Evolutionary conservation across 2,797 vertebrate species (phyloP).

Genomic region (Knipowitschia caucasica): DNA sequence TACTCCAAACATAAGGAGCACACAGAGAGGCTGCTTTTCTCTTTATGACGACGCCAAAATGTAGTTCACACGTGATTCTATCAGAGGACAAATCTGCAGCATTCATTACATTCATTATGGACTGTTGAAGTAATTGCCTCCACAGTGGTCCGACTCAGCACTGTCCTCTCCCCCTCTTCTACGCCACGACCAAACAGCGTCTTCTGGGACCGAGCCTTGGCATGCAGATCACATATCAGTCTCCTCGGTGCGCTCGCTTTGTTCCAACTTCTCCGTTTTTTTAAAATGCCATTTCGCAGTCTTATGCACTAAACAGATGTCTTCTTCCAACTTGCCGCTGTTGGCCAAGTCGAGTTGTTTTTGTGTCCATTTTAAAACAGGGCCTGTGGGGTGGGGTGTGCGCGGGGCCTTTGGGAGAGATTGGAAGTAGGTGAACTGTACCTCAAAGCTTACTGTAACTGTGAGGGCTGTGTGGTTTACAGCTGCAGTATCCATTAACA

Average conservation of each 20-base stretch:
- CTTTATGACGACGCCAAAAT: background rate
- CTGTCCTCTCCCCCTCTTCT: slow-evolving; percentile 13
- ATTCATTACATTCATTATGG: slow-evolving; percentile 2
- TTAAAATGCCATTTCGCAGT: slow-evolving; percentile 33
- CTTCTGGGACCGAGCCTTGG: slow-evolving; percentile 51
- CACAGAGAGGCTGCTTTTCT: slow-evolving; percentile 2
- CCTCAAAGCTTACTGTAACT: slow-evolving; percentile 27
- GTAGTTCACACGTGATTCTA: background rate
- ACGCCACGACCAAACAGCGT: slow-evolving; percentile 36
- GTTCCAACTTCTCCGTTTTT: slow-evolving; percentile 30
- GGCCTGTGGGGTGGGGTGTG: slow-evolving; percentile 25
- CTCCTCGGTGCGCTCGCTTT: slow-evolving; percentile 55
- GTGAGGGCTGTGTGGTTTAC: slow-evolving; percentile 8
- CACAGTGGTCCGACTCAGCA: background rate
- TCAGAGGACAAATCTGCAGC: background rate
- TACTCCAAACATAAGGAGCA: slow-evolving; percentile 25
- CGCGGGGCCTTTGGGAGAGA: slow-evolving; percentile 22
- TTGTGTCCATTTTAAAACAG: slow-evolving; percentile 44
- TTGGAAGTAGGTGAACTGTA: slow-evolving; percentile 40
- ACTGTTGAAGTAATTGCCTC: slow-evolving; percentile 23
- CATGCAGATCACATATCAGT: slow-evolving; percentile 59
- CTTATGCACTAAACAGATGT: slow-evolving; percentile 70
- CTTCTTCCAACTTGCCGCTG: slow-evolving; percentile 46
- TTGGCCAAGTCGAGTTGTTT: slow-evolving; percentile 49
- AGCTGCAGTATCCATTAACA: slow-evolving; percentile 1